Conservation (phyloP, 2,888 invertebrate genomes). For the Cantharis lateralis region DNA sequence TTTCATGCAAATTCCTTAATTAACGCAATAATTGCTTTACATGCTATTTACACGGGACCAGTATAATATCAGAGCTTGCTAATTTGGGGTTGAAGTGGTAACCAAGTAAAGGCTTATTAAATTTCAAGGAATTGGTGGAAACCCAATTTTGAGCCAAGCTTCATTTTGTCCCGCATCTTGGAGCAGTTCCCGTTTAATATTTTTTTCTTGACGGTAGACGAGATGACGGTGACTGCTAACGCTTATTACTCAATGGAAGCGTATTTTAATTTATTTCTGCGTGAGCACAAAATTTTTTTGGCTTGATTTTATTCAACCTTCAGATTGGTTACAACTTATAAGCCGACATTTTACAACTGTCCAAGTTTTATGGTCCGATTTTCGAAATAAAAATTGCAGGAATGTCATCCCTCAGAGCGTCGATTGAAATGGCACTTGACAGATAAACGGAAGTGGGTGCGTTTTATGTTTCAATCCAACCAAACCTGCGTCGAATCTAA, state of each 20-base stretch:
- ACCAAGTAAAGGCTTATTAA: neutral
- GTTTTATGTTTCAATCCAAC: neutral
- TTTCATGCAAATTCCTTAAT: neutral
- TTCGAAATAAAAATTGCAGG: neutral
- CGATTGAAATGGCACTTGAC: neutral
- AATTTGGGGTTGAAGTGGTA: neutral
- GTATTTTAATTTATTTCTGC: neutral
- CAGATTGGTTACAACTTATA: neutral
- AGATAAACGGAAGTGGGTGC: neutral
- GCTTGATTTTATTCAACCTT: neutral
- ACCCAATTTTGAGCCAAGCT: neutral
- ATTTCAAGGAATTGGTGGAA: neutral
- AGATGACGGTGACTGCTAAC: neutral
- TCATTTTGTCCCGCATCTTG: neutral
- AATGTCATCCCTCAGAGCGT: neutral
- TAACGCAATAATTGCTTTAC: neutral
- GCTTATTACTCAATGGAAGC: neutral
- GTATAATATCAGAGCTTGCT: neutral
- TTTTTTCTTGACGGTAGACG: neutral
- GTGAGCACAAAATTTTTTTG: neutral
- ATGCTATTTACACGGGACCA: neutral
- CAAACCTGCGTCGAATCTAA: neutral
- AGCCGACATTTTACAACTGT: neutral
- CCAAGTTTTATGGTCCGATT: neutral
- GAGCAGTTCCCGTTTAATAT: neutral